Evolutionary conservation across 2,888 invertebrate genomes (phyloP), one percentile per base, ranked within the genome.

Genomic region (Dicyrtoma fusca): DNA sequence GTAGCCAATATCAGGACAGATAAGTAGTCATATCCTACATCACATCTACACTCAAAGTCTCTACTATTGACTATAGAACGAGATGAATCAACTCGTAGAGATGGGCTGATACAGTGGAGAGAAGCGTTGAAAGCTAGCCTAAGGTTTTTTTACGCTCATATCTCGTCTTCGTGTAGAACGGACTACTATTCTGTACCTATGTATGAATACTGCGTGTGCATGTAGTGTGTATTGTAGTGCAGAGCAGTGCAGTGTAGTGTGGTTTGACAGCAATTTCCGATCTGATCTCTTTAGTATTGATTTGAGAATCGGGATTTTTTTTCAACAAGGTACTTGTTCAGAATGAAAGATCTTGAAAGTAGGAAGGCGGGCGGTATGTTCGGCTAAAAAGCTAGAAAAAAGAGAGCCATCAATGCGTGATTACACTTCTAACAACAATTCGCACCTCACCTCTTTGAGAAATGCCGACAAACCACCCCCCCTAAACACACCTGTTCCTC

Each of bases 351-450:
- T 59, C 69, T 73, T 70, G 61, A 72, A 75, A 77, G 71, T 62
- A 72, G 73, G 76, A 70, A 77, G 76, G 77, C 76, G 77, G 76
- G 76, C 77, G 76, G 75, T 76, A 75, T 75, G 63, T 71, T 69
- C 66, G 69, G 75, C 75, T 76, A 75, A 76, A 76, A 74, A 74
- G 76, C 69, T 68, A 77, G 76, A 78, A 77, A 80, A 74, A 80
- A 79, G 77, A 79, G 79, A 80, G 79, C 78, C 80, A 79, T 80
- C 79, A 80, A 79, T 80, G 80, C 80, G 80, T 80, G 79, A 80
- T 80, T 80, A 80, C 78, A 79, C 79, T 80, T 80, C 79, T 79
- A 80, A 80, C 80, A 80, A 80, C 80, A 80, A 80, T 80, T 80
- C 80, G 80, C 80, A 80, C 80, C 80, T 80, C 79, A 75, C 72